A percentile compares a stretch with the other conserved stretches of the same genome.
These are phyloP conservation scores for Proisotoma minuta DNA, from an alignment of 2,888 invertebrate genomes.

Conservation along the genomic window DNA sequence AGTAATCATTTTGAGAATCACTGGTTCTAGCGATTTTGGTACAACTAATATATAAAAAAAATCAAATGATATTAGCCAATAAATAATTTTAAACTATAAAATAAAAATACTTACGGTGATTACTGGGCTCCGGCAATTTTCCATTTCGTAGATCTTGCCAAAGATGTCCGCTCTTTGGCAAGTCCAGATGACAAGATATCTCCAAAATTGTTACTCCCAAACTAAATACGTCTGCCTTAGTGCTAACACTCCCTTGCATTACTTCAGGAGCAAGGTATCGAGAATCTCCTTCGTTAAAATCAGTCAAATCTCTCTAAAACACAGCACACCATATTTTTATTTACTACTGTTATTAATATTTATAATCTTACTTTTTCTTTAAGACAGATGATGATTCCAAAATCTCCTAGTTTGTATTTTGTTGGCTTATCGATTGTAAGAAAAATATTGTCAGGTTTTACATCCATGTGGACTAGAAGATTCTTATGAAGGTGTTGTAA, in stretches of 20 bases:
- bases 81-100: not conserved
- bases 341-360: not conserved
- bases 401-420: slow-evolving; percentile 68
- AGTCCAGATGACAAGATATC: slow-evolving; percentile 63
- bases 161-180: slow-evolving; percentile 63
- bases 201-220: slow-evolving; percentile 69
- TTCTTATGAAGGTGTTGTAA: slow-evolving; percentile 64
- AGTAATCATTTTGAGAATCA: slow-evolving; percentile 59
- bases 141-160: slow-evolving; percentile 65
- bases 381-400: slow-evolving; percentile 66
- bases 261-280: slow-evolving; percentile 71
- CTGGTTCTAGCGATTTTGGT: slow-evolving; percentile 55
- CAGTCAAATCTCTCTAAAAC: slow-evolving; percentile 54
- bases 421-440: slow-evolving; percentile 58
- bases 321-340: not conserved
- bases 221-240: slow-evolving; percentile 70
- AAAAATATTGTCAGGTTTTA: slow-evolving; percentile 73
- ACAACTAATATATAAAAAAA: slow-evolving; percentile 50
- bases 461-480: slow-evolving; percentile 67
- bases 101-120: slow-evolving; percentile 50
- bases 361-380: slow-evolving; percentile 52
- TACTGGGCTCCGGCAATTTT: slow-evolving; percentile 55
- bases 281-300: slow-evolving; percentile 67
- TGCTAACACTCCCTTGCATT: slow-evolving; percentile 61
- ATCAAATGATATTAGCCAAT: not conserved